Evolutionary conservation across 2,797 vertebrate species (phyloP), one percentile per base, ranked within the genome.

Genomic region (Gastrophryne carolinensis): DNA sequence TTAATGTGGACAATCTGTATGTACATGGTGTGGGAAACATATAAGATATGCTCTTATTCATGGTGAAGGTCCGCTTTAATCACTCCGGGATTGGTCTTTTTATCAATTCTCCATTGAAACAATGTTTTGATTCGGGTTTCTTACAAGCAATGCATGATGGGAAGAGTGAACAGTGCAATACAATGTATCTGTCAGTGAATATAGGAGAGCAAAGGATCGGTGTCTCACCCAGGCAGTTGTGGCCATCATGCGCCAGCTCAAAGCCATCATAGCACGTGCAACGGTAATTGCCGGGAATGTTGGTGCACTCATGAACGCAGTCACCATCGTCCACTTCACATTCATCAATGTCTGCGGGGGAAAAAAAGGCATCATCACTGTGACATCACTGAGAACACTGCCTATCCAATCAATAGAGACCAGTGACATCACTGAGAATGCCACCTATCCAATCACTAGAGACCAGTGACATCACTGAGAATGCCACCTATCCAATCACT

Each of bases 211-310:
- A 39, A 39, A 39, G 9, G 17, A 11, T n/a, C n/a, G 10, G 6
- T 17, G 34, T 7, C 93, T 94, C 90, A 98, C 96, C 97, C 7
- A 98, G 87, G 87, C 98, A 99, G 86, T 99, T 98, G 82, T 98
- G 97, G 80, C 98, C 98, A 26, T 99, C 96, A 1, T 98, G 94
- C 62, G 95, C 95, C 90, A 99, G 85, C 91, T 92, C 91, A 85
- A 99, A 99, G 66, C 98, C 98, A 72, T 99, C 97, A 2, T 95
- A 94, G 86, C 98, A 99, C 85, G 94, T 93, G 83, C 97, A 99
- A 82, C 95, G 95, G 82, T 99, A 99, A 88, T 99, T 99, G 60
- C 98, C 98, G 12, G 95, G 96, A 82, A 98, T 97, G 86, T 98
- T 99, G 89, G 92, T 92, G 85, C 97, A 99, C 83, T 99, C 96